These are phyloP conservation scores for Ataeniobius toweri DNA, from an alignment of 2,797 vertebrate genomes.

Conservation along the genomic window DNA sequence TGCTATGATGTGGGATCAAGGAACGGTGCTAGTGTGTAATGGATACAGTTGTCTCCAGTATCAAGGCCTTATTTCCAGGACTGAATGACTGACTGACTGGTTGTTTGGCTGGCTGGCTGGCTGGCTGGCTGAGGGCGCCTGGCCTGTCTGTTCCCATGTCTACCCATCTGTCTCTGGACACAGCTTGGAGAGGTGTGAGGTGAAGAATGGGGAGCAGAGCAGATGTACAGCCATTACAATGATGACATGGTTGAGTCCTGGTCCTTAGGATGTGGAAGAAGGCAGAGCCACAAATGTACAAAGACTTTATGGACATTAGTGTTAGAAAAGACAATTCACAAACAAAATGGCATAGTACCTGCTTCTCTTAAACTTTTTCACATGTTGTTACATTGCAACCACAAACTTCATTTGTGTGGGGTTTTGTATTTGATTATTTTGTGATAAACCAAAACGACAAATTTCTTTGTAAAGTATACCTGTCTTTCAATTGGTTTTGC, in stretches of 20 bases:
- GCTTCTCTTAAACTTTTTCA: not conserved
- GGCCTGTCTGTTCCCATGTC: conserved; percentile 73
- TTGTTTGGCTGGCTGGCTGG: conserved; percentile 28
- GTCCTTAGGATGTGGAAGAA: conserved; percentile 49
- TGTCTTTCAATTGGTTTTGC: not conserved
- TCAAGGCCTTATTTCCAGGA: conserved; percentile 44
- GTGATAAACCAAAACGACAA: not conserved
- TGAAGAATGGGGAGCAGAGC: conserved; percentile 82
- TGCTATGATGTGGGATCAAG: conserved; percentile 40
- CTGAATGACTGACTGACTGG: conserved; percentile 31
- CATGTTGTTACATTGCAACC: not conserved
- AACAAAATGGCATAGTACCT: not conserved
- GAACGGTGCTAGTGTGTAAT: conserved; percentile 46
- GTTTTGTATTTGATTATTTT: not conserved
- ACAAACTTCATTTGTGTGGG: not conserved
- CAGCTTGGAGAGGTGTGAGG: conserved; percentile 70
- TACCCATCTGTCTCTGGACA: conserved; percentile 71
- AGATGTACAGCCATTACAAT: conserved; percentile 73
- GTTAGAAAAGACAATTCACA: not conserved
- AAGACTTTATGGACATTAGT: conserved; percentile 3
- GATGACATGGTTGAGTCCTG: conserved; percentile 68
- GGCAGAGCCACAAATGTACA: conserved; percentile 11
- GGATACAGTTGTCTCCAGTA: conserved; percentile 54
- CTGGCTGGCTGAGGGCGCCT: conserved; percentile 56
- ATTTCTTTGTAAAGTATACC: not conserved